Percentiles rank a stretch among this genome's conserved stretches.
These are phyloP conservation scores for Tethea ocularis DNA, from an alignment of 2,888 invertebrate species.

Conservation along the genomic window DNA sequence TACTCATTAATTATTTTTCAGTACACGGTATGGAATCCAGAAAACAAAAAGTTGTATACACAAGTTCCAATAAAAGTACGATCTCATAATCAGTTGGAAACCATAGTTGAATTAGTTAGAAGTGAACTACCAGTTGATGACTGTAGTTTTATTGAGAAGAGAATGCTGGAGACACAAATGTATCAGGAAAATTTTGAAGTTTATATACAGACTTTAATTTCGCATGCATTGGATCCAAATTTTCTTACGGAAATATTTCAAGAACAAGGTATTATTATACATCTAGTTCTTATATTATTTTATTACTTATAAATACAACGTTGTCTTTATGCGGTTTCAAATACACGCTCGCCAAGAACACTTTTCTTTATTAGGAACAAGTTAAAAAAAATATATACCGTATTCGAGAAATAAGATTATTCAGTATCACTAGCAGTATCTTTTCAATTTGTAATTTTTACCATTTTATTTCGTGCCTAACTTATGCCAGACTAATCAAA, in stretches of 20 bases:
- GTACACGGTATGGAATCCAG: slow-evolving; percentile 94
- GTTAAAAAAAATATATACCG: too few relatives aligned
- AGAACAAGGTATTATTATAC: slow-evolving; percentile 88
- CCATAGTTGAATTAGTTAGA: slow-evolving; percentile 90
- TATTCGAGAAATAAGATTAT: too few relatives aligned
- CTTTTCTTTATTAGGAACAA: too few relatives aligned
- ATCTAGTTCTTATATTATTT: too few relatives aligned
- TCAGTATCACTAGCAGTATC: too few relatives aligned
- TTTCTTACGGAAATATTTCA: slow-evolving; percentile 95
- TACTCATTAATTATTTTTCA: slow-evolving; percentile 57
- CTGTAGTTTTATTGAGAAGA: slow-evolving; percentile 88
- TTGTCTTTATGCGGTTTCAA: too few relatives aligned
- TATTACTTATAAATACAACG: too few relatives aligned
- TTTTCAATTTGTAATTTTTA: too few relatives aligned
- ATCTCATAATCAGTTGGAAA: slow-evolving; percentile 90
- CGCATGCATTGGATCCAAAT: slow-evolving; percentile 94
- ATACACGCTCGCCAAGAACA: too few relatives aligned
- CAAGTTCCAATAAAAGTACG: slow-evolving; percentile 90
- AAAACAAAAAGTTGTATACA: slow-evolving; percentile 91
- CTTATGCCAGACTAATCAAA: too few relatives aligned
- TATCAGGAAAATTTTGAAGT: slow-evolving; percentile 96
- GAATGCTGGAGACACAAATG: slow-evolving; percentile 89
- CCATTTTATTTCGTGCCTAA: too few relatives aligned
- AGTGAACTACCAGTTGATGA: slow-evolving; percentile 88
- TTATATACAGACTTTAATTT: slow-evolving; percentile 95